Base-by-base conservation (phyloP, 2,888 invertebrate species). In the Conus canariensis region DNA sequence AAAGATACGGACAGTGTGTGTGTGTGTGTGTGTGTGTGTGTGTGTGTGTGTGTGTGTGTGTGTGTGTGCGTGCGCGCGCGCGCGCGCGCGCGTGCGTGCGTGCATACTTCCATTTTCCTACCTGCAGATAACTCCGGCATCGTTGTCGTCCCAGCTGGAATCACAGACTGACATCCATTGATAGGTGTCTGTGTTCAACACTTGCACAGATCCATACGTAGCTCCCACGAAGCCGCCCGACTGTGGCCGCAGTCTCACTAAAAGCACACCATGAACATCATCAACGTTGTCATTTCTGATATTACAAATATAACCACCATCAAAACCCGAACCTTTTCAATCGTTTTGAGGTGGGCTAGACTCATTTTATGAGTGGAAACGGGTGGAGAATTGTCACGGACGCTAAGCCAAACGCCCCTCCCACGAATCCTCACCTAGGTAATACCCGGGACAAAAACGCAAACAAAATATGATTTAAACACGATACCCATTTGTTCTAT, bases 91-190 rank as follows among this genome's bases (percentile, higher is more conserved):
- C 9, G 74, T 25, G 22, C 0, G 74, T n/a, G 60, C 16, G 60
- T 64, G 60, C 10, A 64, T 64, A 64, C 45, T 45, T 45, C 45
- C 45, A 2, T 45, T 45, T 22, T 9, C 88, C 9, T n/a, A 89
- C 89, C 70, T 89, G 90, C 94, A 94, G 8, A 92, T 91, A 6
- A 93, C 93, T 30, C 91, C 91, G 56, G 94, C 94, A 77, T 94
- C 93, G 2, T 85, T 56, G 80, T 93, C 92, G 77, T 94, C 93
- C 91, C 94, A 94, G 9, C 92, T 92, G 45, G 92, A 91, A 85
- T 94, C 93, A 90, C 94, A 94, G 12, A 93, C 92, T 25, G 93
- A 92, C 14, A 89, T 92, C 94, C 94, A 90, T 30, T 70, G 30
- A n/a, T 77, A 90, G 85, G n/a, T 45, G 22, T 56, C 60, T 1